A percentile compares a stretch with the other conserved stretches of the same genome.
Conservation (phyloP, 2,797 vertebrate genomes). For the Coilia nasus region DNA sequence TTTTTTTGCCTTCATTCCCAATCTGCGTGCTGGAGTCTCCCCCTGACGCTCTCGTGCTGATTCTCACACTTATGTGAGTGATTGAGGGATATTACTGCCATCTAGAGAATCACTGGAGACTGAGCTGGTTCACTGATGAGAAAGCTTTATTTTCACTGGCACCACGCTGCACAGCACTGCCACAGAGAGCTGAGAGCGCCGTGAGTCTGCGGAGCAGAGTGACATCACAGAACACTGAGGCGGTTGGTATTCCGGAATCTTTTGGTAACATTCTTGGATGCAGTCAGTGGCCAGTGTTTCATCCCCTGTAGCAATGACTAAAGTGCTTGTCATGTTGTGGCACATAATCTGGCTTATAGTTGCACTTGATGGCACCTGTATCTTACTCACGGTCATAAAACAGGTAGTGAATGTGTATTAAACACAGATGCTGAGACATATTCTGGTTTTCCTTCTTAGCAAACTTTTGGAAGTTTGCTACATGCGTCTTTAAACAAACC, state of each 20-base stretch:
- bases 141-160: slow-evolving; percentile 44
- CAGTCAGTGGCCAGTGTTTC: background rate
- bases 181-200: background rate
- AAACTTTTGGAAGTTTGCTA: background rate
- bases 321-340: background rate
- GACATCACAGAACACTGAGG: too few relatives aligned
- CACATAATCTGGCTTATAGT: background rate
- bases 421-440: background rate
- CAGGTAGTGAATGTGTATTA: slow-evolving; percentile 1
- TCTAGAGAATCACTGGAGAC: slow-evolving; percentile 80
- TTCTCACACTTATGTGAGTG: slow-evolving; percentile 52
- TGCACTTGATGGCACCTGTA: background rate
- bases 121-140: slow-evolving; percentile 59
- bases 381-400: background rate
- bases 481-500: background rate
- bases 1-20: slow-evolving; percentile 33
- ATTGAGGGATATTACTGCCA: slow-evolving; percentile 84
- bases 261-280: background rate
- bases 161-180: slow-evolving; percentile 59
- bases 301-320: background rate
- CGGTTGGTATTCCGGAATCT: too few relatives aligned
- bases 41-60: slow-evolving; percentile 18
- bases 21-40: slow-evolving; percentile 49
- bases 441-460: background rate
- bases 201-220: background rate